Conservation (phyloP, 2,113 vertebrate species). For the Spilogale gracilis region DNA sequence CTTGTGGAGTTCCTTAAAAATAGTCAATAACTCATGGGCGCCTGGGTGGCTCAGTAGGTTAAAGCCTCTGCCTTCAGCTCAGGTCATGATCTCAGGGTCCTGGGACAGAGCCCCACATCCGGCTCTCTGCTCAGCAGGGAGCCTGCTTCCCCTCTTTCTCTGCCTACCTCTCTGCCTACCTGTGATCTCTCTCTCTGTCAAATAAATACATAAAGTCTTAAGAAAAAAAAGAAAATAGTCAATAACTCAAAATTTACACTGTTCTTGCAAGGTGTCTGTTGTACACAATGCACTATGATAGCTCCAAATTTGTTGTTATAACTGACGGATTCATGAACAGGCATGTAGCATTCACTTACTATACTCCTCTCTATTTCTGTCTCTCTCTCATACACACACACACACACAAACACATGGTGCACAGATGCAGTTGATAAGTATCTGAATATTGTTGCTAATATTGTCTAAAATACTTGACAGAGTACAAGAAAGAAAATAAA, state of each 20-base stretch:
- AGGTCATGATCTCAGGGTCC: too few relatives aligned
- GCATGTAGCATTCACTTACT: not conserved
- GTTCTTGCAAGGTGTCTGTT: not conserved
- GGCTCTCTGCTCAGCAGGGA: too few relatives aligned
- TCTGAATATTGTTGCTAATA: conserved; percentile 6
- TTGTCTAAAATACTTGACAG: not conserved
- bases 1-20: conserved; percentile 4
- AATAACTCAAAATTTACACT: not conserved
- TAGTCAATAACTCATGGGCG: not conserved
- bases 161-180: too few relatives aligned
- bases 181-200: too few relatives aligned
- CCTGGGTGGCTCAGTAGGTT: too few relatives aligned
- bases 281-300: not conserved
- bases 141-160: too few relatives aligned
- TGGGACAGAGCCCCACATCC: too few relatives aligned
- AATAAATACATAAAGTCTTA: too few relatives aligned
- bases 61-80: too few relatives aligned
- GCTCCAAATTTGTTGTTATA: not conserved
- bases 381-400: not conserved
- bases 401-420: not conserved
- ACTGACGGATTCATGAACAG: not conserved
- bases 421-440: not conserved
- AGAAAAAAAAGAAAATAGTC: not conserved
- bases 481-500: not conserved
- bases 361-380: not conserved